These are phyloP conservation scores for Oscheius myriophilus DNA, from an alignment of 2,888 invertebrate genomes.

Conservation along the genomic window DNA sequence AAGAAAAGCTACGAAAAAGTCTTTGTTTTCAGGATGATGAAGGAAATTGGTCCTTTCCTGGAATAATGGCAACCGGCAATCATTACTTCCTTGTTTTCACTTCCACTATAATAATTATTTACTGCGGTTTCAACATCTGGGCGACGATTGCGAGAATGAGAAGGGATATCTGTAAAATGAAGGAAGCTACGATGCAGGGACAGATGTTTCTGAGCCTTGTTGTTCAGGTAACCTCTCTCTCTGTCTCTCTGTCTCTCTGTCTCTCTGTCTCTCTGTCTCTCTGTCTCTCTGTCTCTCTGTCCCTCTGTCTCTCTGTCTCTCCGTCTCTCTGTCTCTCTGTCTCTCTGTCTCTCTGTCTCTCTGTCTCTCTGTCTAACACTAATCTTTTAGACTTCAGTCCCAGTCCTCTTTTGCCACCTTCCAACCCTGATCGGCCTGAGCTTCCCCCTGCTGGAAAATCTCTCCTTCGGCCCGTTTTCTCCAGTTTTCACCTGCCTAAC, in stretches of 20 bases:
- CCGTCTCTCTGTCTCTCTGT: no score
- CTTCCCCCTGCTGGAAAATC: conserved; percentile 2
- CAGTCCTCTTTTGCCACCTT: conserved; percentile 3
- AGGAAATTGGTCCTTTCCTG: not conserved
- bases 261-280: no score
- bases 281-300: no score
- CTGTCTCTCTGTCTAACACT: not conserved
- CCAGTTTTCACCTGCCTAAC: conserved; percentile 1
- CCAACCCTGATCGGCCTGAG: conserved; percentile 1
- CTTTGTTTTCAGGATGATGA: not conserved
- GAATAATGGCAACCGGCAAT: conserved; percentile 1
- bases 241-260: no score
- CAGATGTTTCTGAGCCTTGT: conserved; percentile 7
- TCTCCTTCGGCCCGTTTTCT: conserved; percentile 9
- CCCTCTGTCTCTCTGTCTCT: no score
- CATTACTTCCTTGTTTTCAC: conserved; percentile 7
- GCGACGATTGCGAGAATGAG: not conserved
- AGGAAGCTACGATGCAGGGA: conserved; percentile 3
- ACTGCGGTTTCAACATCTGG: conserved; percentile 4
- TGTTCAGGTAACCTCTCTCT: not conserved
- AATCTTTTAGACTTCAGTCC: conserved; percentile 7
- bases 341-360: no score
- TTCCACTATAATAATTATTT: not conserved
- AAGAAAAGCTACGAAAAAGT: no score
- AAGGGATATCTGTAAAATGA: not conserved